These are phyloP conservation scores for Netelia melanura DNA, from an alignment of 2,888 invertebrate species.

Conservation along the genomic window DNA sequence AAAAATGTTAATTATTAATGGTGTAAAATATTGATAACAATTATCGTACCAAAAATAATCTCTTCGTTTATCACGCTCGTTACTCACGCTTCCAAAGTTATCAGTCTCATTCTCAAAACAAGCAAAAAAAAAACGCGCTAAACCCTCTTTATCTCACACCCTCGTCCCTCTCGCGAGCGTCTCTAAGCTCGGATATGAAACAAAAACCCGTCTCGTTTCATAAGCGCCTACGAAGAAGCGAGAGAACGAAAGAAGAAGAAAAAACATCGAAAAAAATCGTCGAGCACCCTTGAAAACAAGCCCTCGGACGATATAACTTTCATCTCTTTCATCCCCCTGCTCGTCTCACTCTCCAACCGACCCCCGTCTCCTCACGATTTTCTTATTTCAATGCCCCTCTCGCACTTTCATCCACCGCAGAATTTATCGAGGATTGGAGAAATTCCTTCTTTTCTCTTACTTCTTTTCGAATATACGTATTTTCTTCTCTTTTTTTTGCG, in stretches of 20 bases:
- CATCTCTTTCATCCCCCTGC: background rate
- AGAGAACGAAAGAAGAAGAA: background rate
- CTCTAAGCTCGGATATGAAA: conserved; percentile 7
- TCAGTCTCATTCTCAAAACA: conserved; percentile 2
- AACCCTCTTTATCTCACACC: background rate
- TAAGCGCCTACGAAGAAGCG: conserved; percentile 14
- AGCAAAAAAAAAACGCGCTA: conserved; percentile 8
- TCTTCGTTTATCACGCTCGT: background rate
- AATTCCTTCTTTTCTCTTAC: conserved; percentile 10
- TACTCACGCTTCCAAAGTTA: background rate
- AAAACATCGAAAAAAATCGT: conserved; percentile 2
- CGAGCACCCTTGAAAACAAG: conserved; percentile 31
- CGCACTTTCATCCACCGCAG: conserved; percentile 8
- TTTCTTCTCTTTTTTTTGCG: conserved; percentile 8
- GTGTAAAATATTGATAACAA: no score
- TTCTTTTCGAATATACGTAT: conserved; percentile 19
- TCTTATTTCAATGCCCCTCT: conserved; percentile 32
- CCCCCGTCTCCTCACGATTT: conserved; percentile 27
- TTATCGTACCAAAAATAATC: background rate
- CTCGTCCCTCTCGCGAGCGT: conserved; percentile 5
- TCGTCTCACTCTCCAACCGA: background rate
- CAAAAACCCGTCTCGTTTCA: conserved; percentile 27
- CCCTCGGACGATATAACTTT: conserved; percentile 45
- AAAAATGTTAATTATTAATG: no score
- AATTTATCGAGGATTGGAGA: conserved; percentile 47